A percentile compares a stretch with the other conserved stretches of the same genome.
Conservation (phyloP, 2,113 vertebrate species). For the Nerophis lumbriciformis region DNA sequence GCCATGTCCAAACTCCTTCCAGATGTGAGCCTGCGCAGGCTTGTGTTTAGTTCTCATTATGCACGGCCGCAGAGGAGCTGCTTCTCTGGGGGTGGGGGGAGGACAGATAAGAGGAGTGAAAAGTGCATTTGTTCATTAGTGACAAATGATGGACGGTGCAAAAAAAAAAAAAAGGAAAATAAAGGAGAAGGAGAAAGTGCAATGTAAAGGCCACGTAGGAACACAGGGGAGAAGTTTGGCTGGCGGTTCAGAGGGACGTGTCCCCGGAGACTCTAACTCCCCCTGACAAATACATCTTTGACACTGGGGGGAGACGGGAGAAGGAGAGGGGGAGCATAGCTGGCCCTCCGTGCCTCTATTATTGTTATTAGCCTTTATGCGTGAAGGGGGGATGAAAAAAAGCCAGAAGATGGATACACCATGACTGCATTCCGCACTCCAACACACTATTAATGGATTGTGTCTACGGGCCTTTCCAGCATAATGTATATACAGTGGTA, state of each 20-base stretch:
- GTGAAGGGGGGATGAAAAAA: slow-evolving; percentile 11
- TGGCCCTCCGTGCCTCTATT: slow-evolving; percentile 30
- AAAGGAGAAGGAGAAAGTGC: slow-evolving; percentile 25
- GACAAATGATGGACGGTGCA: slow-evolving; percentile 17
- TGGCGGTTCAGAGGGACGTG: slow-evolving; percentile 65
- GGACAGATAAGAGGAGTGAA: slow-evolving; percentile 36
- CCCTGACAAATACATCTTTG: slow-evolving; percentile 53
- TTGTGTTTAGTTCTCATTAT: slow-evolving; percentile 77
- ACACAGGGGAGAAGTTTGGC: slow-evolving; percentile 59
- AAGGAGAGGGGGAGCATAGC: slow-evolving; percentile 23
- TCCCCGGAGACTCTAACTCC: slow-evolving; percentile 61
- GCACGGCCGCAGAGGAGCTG: slow-evolving; percentile 68
- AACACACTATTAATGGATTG: slow-evolving; percentile 1
- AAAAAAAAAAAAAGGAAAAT: slow-evolving; percentile 16
- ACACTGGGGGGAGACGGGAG: slow-evolving; percentile 45
- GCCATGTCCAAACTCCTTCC: slow-evolving; percentile 80
- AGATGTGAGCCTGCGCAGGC: slow-evolving; percentile 75
- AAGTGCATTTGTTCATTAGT: slow-evolving; percentile 18
- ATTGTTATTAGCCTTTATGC: slow-evolving; percentile 22
- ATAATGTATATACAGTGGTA: no score
- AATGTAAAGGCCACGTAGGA: slow-evolving; percentile 31
- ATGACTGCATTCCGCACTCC: slow-evolving; percentile 5
- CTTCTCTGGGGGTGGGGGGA: slow-evolving; percentile 49
- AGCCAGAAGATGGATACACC: slow-evolving; percentile 2
- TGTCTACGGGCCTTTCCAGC: no score